A percentile compares a stretch with the other conserved stretches of the same genome.
Conservation (phyloP, 2,888 invertebrate genomes). For the Crepidodera aurea region DNA sequence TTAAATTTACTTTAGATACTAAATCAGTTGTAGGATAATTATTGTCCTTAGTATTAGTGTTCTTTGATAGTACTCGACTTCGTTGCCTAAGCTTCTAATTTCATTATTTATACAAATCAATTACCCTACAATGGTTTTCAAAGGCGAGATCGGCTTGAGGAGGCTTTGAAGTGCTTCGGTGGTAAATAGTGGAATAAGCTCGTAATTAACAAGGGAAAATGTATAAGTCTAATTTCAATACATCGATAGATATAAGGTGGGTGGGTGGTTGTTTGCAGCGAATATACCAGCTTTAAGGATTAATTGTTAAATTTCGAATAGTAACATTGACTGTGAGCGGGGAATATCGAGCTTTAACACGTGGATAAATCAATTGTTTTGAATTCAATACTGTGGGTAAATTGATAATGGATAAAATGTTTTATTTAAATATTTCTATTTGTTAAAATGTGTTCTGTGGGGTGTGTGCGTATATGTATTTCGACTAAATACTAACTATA, state of each 20-base stretch:
- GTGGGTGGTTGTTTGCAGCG: background rate
- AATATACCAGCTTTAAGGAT: background rate
- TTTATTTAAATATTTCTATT: no score
- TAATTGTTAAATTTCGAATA: background rate
- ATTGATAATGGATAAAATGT: no score
- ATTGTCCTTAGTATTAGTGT: background rate
- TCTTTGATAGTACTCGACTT: slow-evolving; percentile 11
- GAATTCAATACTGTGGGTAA: no score
- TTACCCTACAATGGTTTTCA: slow-evolving; percentile 34
- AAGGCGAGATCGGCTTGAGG: slow-evolving; percentile 25
- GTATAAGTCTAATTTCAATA: slow-evolving; percentile 24
- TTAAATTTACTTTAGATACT: no score
- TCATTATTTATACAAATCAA: slow-evolving; percentile 39
- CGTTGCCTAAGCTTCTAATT: slow-evolving; percentile 33
- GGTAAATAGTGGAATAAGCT: slow-evolving; percentile 39
- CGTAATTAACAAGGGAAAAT: slow-evolving; percentile 31
- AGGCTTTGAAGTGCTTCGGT: slow-evolving; percentile 33
- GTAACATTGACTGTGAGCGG: no score
- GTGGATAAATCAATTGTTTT: no score
- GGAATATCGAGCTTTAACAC: no score
- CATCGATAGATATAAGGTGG: slow-evolving; percentile 11
- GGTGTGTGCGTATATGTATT: no score
- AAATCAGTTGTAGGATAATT: background rate
- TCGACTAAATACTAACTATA: no score
- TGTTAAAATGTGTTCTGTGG: background rate